Percentiles rank a stretch among this genome's conserved stretches.
Conservation (phyloP, 2,888 invertebrate species). For the Platycheirus albimanus region DNA sequence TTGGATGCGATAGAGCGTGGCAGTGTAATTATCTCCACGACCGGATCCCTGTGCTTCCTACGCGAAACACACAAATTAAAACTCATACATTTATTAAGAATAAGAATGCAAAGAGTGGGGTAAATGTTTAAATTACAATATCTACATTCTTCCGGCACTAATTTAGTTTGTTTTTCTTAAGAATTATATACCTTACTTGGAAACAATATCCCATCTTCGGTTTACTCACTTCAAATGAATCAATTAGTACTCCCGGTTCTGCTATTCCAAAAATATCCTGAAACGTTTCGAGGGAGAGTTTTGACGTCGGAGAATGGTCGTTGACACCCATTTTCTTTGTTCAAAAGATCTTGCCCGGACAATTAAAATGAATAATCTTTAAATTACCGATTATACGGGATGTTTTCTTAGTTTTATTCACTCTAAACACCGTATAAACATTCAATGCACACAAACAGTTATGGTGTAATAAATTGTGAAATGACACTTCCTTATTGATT, state of each 20-base stretch:
- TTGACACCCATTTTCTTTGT: conserved; percentile 75
- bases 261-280: conserved; percentile 84
- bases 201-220: background rate
- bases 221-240: conserved; percentile 84
- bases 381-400: no score
- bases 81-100: conserved; percentile 31
- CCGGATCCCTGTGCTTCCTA: conserved; percentile 88
- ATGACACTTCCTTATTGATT: conserved; percentile 66
- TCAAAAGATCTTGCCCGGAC: background rate
- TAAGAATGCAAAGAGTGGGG: conserved; percentile 7
- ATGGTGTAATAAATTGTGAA: conserved; percentile 4
- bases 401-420: no score
- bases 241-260: conserved; percentile 84
- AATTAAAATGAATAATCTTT: no score
- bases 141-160: conserved; percentile 13
- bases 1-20: conserved; percentile 87
- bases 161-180: background rate
- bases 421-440: conserved; percentile 6
- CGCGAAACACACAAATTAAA: conserved; percentile 46
- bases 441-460: conserved; percentile 2
- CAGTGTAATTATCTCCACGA: conserved; percentile 89
- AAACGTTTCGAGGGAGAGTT: conserved; percentile 84
- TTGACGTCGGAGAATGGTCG: conserved; percentile 67
- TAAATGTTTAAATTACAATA: conserved; percentile 32
- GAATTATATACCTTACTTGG: conserved; percentile 47